Percentiles rank a stretch among this genome's conserved stretches.
Conservation (phyloP, 2,888 invertebrate species). For the Apeira syringaria region DNA sequence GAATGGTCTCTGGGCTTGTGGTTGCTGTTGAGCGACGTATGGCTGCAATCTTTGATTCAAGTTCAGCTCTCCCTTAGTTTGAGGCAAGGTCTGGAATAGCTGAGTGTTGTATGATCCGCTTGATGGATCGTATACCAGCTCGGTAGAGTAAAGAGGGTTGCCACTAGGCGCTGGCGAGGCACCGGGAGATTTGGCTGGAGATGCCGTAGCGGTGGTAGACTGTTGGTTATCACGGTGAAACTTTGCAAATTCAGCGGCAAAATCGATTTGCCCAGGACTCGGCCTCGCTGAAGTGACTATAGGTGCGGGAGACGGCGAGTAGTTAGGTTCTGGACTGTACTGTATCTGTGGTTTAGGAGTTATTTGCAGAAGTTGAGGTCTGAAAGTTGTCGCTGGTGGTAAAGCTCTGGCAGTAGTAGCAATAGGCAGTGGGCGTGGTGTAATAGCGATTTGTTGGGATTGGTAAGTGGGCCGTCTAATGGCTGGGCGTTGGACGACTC, state of each 20-base stretch:
- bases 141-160: constrained; percentile 90
- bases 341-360: constrained; percentile 80
- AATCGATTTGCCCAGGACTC: constrained; percentile 81
- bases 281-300: constrained; percentile 50
- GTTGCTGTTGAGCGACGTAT: constrained; percentile 85
- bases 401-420: constrained; percentile 72
- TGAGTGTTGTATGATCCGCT: constrained; percentile 92
- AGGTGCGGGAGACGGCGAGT: constrained; percentile 62
- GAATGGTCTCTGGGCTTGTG: constrained; percentile 77
- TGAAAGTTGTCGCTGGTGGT: constrained; percentile 87
- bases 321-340: constrained; percentile 71
- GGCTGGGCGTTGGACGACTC: constrained; percentile 75
- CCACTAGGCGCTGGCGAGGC: constrained; percentile 69
- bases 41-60: constrained; percentile 90
- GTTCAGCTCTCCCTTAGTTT: constrained; percentile 88
- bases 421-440: constrained; percentile 83
- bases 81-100: constrained; percentile 89
- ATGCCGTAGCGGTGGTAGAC: constrained; percentile 68
- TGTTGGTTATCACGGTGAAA: constrained; percentile 87
- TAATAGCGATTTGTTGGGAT: constrained; percentile 81
- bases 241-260: constrained; percentile 89
- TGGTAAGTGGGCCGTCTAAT: constrained; percentile 71
- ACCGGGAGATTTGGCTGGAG: constrained; percentile 60
- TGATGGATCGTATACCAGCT: constrained; percentile 89
- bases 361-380: constrained; percentile 85